Base-by-base conservation (phyloP, 2,797 vertebrate genomes). In the Acipenser ruthenus region DNA sequence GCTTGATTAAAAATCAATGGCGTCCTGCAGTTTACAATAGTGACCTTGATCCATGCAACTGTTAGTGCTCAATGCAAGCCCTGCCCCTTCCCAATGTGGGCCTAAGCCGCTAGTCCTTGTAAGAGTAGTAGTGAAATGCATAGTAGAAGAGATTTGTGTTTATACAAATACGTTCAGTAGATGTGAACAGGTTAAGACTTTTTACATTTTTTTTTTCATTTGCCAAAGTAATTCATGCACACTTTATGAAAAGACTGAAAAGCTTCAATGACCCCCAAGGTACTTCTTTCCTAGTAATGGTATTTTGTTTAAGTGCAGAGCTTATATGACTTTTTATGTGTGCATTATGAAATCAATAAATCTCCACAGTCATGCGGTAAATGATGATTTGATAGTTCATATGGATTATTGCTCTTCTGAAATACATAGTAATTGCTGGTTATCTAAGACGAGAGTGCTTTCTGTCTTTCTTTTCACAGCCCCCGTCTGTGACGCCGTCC, bases 251-350 rank as follows among this genome's bases (percentile, higher is more conserved):
- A 74, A 59, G 50, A 5, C 70, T 68, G 53, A 15, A 71, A 53
- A 9, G 55, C 78, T 84, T 89, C 82, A 79, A 69, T 79, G 81
- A 80, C 79, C 78, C 83, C 74, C 76, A 75, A 89, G 80, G 76
- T 80, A 74, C 78, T 78, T 83, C 81, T 88, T 80, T 73, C 82
- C 77, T 76, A 73, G 71, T 80, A 78, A 68, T 79, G 77, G 76
- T 68, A 76, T 73, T 79, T 81, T 80, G 83, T 86, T 81, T 37
- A 37, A 37, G 23, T 37, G 23, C 23, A 37, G 23, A 37, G 23
- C 23, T 37, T 37, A 37, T 37, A 37, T 37, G 23, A 37, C 23
- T 37, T 37, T 37, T 37, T 37, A 37, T 37, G 23, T 4, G 23
- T 37, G 23, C 23, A 37, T 37, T 37, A 37, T 37, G 23, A 37